Conservation (phyloP, 2,888 invertebrate genomes). For the Bugulina stolonifera region DNA sequence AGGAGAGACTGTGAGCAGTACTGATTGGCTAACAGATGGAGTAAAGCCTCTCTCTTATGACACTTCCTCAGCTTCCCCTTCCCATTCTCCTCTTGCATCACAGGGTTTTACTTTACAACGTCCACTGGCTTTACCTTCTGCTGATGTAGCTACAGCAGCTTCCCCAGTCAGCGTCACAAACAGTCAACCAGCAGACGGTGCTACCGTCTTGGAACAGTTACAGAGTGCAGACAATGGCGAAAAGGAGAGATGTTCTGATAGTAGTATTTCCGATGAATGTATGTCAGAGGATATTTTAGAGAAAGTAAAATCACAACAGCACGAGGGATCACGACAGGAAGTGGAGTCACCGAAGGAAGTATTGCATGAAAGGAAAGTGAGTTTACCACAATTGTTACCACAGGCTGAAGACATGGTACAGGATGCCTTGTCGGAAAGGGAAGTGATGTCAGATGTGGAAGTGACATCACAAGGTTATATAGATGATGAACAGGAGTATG, state of each 20-base stretch:
- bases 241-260: too few species aligned
- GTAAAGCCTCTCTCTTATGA: not conserved
- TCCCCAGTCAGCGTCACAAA: not conserved
- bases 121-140: not conserved
- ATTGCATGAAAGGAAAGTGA: not conserved
- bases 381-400: not conserved
- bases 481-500: slow-evolving; percentile 1
- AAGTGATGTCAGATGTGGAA: not conserved
- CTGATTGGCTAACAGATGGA: slow-evolving; percentile 15
- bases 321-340: not conserved
- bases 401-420: not conserved
- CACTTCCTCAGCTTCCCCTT: not conserved
- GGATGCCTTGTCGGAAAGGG: not conserved
- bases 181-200: not conserved
- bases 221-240: too few species aligned
- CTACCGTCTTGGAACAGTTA: not conserved
- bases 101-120: too few species aligned
- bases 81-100: not conserved
- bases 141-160: not conserved
- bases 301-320: not conserved
- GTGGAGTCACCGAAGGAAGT: not conserved
- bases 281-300: not conserved
- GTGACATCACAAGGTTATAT: not conserved
- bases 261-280: too few species aligned
- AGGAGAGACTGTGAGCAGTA: not conserved